Percentiles rank a stretch among this genome's conserved stretches.
Evolutionary conservation across 2,113 vertebrate genomes (phyloP).

Genomic region (Leptocoma aspasia): DNA sequence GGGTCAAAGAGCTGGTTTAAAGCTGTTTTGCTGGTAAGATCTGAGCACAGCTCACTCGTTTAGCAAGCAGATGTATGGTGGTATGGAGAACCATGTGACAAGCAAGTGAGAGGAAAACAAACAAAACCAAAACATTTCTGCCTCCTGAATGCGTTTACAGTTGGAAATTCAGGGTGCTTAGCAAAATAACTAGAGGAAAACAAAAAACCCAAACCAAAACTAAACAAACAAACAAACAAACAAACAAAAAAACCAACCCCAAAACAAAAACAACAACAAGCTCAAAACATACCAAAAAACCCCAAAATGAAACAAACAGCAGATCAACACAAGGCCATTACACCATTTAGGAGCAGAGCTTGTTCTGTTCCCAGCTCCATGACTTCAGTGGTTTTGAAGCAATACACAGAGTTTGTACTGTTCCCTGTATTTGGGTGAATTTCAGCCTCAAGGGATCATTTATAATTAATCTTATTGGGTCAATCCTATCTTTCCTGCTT

Average conservation of each 20-base stretch:
- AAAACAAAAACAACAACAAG: not conserved
- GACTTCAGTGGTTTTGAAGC: not conserved
- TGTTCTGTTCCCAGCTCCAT: not conserved
- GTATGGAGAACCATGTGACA: not conserved
- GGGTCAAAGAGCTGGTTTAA: not conserved
- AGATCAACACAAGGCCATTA: not conserved
- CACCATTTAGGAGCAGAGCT: not conserved
- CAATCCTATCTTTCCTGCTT: not conserved
- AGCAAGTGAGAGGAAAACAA: not conserved
- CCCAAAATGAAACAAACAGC: not conserved
- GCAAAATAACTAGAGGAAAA: not conserved
- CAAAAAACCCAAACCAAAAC: not conserved
- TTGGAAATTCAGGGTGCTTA: not conserved
- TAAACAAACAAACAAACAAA: not conserved
- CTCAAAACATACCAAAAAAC: not conserved
- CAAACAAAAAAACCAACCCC: not conserved
- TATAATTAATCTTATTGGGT: not conserved
- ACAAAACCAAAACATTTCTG: not conserved
- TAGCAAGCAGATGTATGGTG: not conserved
- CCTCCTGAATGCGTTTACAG: not conserved
- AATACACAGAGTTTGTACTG: not conserved
- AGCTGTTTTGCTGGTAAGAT: not conserved
- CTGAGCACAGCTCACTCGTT: not conserved
- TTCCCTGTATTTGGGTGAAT: not conserved
- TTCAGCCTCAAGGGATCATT: not conserved